Conservation (phyloP, 2,888 invertebrate genomes). For the Orthosia incerta region DNA sequence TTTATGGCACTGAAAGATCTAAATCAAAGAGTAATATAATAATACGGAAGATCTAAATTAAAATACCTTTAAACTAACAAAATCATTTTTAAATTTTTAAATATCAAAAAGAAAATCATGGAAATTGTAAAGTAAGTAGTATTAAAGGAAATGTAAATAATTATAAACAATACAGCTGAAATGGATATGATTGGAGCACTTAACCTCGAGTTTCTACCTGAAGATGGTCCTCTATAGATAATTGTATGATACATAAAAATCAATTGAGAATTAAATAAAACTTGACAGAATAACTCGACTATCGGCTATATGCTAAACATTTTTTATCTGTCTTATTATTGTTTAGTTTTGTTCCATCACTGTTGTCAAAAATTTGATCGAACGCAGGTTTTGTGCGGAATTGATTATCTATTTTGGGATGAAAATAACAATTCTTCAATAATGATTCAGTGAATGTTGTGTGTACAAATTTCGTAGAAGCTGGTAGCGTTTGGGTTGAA, state of each 20-base stretch:
- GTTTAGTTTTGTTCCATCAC: slow-evolving; percentile 16
- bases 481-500: slow-evolving; percentile 63
- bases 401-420: slow-evolving; percentile 71
- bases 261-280: background rate
- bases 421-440: slow-evolving; percentile 66
- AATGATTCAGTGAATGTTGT: slow-evolving; percentile 66
- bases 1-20: no score
- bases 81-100: no score
- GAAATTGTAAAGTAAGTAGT: no score
- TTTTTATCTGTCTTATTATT: slow-evolving; percentile 29
- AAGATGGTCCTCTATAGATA: no score
- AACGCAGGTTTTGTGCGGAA: slow-evolving; percentile 65
- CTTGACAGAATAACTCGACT: slow-evolving; percentile 12
- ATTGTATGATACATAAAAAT: background rate
- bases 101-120: no score
- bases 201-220: no score
- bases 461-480: slow-evolving; percentile 39
- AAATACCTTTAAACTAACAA: no score
- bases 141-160: no score
- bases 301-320: background rate
- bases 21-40: no score
- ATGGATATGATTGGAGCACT: no score
- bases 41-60: no score
- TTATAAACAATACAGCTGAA: no score
- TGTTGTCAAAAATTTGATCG: slow-evolving; percentile 67